Evolutionary conservation across 2,113 vertebrate genomes (phyloP).

Genomic region (Plecturocebus donacophilus): DNA sequence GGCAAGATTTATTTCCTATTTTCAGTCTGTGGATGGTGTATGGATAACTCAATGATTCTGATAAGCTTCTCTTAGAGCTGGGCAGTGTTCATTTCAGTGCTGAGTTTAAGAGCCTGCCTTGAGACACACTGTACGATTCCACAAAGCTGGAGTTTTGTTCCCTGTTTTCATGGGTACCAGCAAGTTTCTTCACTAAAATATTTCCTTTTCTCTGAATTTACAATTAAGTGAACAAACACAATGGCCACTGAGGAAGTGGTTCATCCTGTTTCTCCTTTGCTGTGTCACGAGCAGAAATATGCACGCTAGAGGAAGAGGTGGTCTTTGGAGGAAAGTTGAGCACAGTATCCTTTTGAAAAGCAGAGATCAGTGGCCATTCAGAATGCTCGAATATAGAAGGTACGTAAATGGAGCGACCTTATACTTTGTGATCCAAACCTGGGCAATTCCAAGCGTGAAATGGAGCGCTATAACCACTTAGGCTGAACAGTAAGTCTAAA

Average conservation of each 20-base stretch:
- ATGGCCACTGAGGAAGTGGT: neutral
- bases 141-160: neutral
- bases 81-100: neutral
- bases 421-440: neutral
- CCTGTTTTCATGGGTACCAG: neutral
- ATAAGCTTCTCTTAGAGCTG: neutral
- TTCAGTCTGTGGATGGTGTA: neutral
- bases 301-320: neutral
- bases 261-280: neutral
- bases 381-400: neutral
- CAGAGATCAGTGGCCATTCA: neutral
- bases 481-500: neutral
- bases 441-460: neutral
- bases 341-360: neutral
- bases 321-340: neutral
- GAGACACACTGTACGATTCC: neutral
- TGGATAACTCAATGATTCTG: neutral
- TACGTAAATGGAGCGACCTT: neutral
- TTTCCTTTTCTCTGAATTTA: slow-evolving; percentile 31
- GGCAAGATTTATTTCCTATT: neutral
- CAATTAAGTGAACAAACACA: neutral
- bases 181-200: neutral
- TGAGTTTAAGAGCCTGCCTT: neutral
- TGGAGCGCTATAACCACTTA: neutral
- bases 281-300: neutral